Percentiles rank a stretch among this genome's conserved stretches.
Evolutionary conservation across 53 echinoderm and acorn worm species (phyloP).

Genomic region (Echinarachnius parma): DNA sequence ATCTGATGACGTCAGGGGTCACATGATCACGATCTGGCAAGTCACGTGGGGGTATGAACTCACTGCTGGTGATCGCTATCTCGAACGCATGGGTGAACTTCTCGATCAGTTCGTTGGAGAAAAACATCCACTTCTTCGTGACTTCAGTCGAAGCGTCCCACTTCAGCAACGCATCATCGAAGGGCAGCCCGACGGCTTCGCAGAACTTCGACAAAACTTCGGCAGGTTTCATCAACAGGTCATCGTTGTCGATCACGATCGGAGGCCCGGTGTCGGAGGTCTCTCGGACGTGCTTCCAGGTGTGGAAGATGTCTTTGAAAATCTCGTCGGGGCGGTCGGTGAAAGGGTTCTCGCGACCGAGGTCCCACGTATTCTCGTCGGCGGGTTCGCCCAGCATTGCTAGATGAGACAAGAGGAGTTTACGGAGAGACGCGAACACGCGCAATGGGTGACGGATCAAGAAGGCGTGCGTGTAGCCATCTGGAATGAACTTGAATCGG

Average conservation of each 20-base stretch:
- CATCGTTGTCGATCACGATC: constrained; percentile 37
- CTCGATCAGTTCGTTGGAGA: neutral
- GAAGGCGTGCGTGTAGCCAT: neutral
- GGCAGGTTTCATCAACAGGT: constrained; percentile 27
- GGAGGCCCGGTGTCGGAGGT: constrained; percentile 3
- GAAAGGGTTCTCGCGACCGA: neutral
- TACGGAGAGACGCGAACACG: neutral
- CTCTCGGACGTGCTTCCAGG: constrained; percentile 18
- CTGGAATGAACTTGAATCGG: no score
- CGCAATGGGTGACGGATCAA: neutral
- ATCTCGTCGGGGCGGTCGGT: neutral
- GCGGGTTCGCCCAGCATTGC: no score
- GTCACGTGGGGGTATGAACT: neutral
- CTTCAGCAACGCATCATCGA: constrained; percentile 22
- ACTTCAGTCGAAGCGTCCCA: constrained; percentile 22
- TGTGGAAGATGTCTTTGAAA: neutral
- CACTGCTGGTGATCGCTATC: neutral
- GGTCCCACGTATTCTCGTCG: neutral
- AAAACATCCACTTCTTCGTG: constrained; percentile 15
- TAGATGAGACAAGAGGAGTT: neutral
- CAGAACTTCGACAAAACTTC: constrained; percentile 29
- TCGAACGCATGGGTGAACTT: neutral
- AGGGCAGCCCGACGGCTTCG: constrained; percentile 21
- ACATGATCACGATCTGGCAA: constrained; percentile 8
- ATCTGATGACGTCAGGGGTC: constrained; percentile 12